Evolutionary conservation across 2,113 vertebrate genomes (phyloP).

Genomic region (Nerophis lumbriciformis): DNA sequence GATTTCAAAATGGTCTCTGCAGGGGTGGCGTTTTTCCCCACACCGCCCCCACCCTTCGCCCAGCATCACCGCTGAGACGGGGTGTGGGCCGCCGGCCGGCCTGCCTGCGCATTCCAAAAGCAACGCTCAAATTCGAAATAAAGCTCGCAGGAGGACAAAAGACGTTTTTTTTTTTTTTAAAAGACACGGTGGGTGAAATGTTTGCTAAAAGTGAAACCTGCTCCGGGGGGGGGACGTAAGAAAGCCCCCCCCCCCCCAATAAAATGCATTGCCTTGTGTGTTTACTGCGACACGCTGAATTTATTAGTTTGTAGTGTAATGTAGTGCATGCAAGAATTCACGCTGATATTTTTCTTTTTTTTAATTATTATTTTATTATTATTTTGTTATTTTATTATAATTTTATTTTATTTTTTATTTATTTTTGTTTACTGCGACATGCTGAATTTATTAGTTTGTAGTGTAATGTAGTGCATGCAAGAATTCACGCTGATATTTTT

Average conservation of each 20-base stretch:
- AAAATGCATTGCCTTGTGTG: conserved; percentile 35
- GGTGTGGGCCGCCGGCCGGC: conserved; percentile 64
- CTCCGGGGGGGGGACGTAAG: conserved; percentile 45
- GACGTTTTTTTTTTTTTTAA: conserved; percentile 28
- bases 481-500: too few relatives aligned
- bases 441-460: conserved; percentile 46
- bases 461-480: too few relatives aligned
- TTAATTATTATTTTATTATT: too few relatives aligned
- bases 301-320: too few relatives aligned
- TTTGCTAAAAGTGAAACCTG: conserved; percentile 41
- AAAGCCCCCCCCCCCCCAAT: conserved; percentile 33
- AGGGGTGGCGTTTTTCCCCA: conserved; percentile 66
- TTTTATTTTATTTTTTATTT: too few relatives aligned
- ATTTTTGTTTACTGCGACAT: conserved; percentile 43
- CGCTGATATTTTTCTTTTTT: too few relatives aligned
- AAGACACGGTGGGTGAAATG: conserved; percentile 44
- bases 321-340: too few relatives aligned
- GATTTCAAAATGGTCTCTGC: conserved; percentile 76
- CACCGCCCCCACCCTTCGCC: conserved; percentile 12
- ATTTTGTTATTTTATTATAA: too few relatives aligned
- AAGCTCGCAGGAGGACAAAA: conserved; percentile 50
- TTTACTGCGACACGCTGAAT: too few relatives aligned
- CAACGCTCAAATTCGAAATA: conserved; percentile 45
- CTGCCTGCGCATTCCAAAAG: conserved; percentile 67
- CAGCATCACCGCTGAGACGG: conserved; percentile 66